Evolutionary conservation across 2,888 invertebrate genomes (phyloP).

Genomic region (Scaptomyza cyrtandrae): DNA sequence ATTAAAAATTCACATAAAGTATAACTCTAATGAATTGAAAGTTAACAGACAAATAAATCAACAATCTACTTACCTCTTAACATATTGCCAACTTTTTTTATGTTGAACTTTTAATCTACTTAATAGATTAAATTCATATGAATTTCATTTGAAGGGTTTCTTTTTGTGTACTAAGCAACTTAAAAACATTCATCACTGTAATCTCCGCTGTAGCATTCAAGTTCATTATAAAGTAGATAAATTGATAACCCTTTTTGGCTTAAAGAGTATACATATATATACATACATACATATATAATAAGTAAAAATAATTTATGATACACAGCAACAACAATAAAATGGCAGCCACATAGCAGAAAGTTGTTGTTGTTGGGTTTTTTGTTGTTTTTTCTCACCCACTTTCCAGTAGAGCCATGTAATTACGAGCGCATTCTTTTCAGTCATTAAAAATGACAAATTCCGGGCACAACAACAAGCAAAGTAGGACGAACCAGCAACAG

Average conservation of each 20-base stretch:
- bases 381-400: conserved; percentile 1
- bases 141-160: no score
- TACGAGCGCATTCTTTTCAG: conserved; percentile 76
- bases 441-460: conserved; percentile 79
- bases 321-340: conserved; percentile 57
- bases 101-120: no score
- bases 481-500: conserved; percentile 43
- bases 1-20: no score
- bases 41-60: no score
- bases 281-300: conserved; percentile 23
- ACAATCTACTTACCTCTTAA: no score
- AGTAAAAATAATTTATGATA: conserved; percentile 67
- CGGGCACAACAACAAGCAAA: conserved; percentile 70
- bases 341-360: conserved; percentile 42
- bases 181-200: not conserved
- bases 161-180: not conserved
- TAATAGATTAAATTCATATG: not conserved
- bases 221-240: not conserved
- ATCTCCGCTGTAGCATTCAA: not conserved
- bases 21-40: no score
- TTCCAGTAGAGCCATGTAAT: conserved; percentile 62
- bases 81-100: no score
- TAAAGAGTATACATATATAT: conserved; percentile 2
- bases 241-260: not conserved
- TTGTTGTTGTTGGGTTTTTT: conserved; percentile 9